Conservation (phyloP, 2,113 vertebrate species). For the Lontra canadensis region DNA sequence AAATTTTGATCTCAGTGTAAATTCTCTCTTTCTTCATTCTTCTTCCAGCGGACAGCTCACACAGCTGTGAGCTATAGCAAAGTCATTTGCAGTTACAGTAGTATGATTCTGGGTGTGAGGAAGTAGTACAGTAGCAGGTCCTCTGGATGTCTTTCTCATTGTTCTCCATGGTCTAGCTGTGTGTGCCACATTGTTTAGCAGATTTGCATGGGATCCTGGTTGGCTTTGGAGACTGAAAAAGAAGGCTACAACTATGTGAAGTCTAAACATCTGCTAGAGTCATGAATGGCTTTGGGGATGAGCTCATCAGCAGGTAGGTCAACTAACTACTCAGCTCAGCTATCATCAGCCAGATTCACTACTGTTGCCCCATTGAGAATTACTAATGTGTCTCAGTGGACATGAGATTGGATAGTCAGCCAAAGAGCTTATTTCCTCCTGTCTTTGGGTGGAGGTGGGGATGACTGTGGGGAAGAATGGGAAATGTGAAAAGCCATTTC, state of each 20-base stretch:
- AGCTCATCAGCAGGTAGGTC: conserved; percentile 72
- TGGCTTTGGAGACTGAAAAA: conserved; percentile 59
- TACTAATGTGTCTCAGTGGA: background rate
- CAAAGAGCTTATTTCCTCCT: conserved; percentile 40
- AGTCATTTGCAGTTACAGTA: background rate
- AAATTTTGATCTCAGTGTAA: background rate
- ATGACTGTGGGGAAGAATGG: background rate
- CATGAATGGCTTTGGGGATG: conserved; percentile 37
- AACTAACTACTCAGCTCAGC: background rate
- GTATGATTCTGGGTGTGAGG: fast-evolving
- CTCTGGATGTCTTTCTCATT: background rate
- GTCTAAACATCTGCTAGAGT: conserved; percentile 57
- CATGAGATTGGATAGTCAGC: background rate
- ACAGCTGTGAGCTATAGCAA: background rate
- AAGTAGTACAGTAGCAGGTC: background rate
- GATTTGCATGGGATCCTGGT: background rate
- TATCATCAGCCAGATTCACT: conserved; percentile 23
- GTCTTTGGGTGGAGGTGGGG: background rate
- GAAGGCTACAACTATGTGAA: conserved; percentile 41
- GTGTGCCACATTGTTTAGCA: background rate
- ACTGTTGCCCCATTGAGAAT: background rate
- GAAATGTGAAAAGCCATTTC: conserved; percentile 1
- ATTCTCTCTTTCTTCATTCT: background rate
- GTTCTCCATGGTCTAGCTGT: background rate
- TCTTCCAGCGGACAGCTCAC: background rate